A percentile compares a stretch with the other conserved stretches of the same genome.
These are phyloP conservation scores for Virgularia gustaviana DNA, from an alignment of 92 coral and sea anemone species.

Conservation along the genomic window DNA sequence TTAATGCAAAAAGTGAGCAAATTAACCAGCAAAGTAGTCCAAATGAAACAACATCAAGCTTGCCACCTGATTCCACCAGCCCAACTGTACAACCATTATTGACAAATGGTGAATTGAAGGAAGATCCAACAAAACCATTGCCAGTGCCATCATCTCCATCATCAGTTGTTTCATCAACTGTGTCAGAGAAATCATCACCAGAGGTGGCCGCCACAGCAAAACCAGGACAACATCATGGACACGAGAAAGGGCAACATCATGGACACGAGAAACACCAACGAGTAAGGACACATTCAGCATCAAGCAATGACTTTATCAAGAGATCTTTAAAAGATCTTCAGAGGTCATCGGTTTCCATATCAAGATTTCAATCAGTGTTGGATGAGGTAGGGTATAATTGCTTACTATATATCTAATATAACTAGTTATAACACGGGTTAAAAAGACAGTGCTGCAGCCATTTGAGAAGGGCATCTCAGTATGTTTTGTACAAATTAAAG, in stretches of 20 bases:
- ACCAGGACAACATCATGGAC: slow-evolving; percentile 13
- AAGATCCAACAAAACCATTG: not conserved
- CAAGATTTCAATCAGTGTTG: slow-evolving; percentile 79
- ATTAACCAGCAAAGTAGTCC: too few species aligned
- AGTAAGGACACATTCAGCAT: slow-evolving; percentile 55
- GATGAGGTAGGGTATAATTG: slow-evolving; percentile 64
- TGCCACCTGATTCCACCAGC: too few species aligned
- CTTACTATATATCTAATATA: not conserved
- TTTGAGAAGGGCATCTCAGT: too few species aligned
- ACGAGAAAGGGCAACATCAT: too few species aligned
- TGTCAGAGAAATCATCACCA: slow-evolving; percentile 21
- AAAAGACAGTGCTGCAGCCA: too few species aligned
- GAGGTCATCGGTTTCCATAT: slow-evolving; percentile 82
- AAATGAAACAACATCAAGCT: too few species aligned
- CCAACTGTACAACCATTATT: too few species aligned
- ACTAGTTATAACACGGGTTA: not conserved
- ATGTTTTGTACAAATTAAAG: too few species aligned
- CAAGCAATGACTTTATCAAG: slow-evolving; percentile 76
- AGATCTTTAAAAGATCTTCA: slow-evolving; percentile 79
- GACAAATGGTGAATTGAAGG: not conserved
- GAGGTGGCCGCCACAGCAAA: slow-evolving; percentile 3
- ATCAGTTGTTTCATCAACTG: not conserved
- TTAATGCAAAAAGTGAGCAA: too few species aligned
- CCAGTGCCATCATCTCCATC: not conserved
- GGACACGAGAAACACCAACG: slow-evolving; percentile 40